Conservation (phyloP, 2,888 invertebrate genomes). For the Hirtodrosophila histrioides region DNA sequence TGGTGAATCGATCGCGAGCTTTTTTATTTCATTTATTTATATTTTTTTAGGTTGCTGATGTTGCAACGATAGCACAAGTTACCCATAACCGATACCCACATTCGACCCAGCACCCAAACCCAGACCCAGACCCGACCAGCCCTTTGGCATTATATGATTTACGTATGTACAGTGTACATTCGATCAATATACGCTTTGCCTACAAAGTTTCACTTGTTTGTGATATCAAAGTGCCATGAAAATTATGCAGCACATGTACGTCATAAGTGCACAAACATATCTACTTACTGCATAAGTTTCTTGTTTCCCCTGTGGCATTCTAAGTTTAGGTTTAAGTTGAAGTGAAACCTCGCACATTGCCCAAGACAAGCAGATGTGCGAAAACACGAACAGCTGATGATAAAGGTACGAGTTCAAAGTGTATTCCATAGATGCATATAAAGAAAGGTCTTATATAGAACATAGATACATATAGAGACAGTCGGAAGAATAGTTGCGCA, state of each 20-base stretch:
- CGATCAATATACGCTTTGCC: conserved; percentile 22
- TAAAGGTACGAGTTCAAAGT: too few relatives aligned
- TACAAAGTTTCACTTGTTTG: conserved; percentile 36
- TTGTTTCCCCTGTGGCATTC: conserved; percentile 42
- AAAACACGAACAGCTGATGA: too few relatives aligned
- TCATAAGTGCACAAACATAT: background rate
- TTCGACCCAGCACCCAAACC: conserved; percentile 17
- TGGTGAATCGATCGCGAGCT: conserved; percentile 44
- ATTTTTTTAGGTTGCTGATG: conserved; percentile 38
- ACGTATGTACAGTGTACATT: background rate
- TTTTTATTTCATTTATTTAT: conserved; percentile 24
- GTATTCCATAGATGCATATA: too few relatives aligned
- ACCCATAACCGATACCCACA: conserved; percentile 23
- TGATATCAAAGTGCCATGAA: conserved; percentile 7
- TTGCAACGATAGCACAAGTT: conserved; percentile 73
- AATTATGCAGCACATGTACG: conserved; percentile 15
- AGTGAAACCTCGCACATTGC: conserved; percentile 34
- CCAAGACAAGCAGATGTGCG: conserved; percentile 6
- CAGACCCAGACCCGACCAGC: conserved; percentile 26
- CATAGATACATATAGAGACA: too few relatives aligned
- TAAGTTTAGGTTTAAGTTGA: conserved; percentile 53
- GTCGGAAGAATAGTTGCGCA: too few relatives aligned
- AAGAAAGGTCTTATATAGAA: too few relatives aligned
- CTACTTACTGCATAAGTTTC: background rate
- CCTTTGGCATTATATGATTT: conserved; percentile 25